phyloP scores from a whole-genome alignment of 2,797 vertebrate genomes.

The Euthynnus affinis region DNA sequence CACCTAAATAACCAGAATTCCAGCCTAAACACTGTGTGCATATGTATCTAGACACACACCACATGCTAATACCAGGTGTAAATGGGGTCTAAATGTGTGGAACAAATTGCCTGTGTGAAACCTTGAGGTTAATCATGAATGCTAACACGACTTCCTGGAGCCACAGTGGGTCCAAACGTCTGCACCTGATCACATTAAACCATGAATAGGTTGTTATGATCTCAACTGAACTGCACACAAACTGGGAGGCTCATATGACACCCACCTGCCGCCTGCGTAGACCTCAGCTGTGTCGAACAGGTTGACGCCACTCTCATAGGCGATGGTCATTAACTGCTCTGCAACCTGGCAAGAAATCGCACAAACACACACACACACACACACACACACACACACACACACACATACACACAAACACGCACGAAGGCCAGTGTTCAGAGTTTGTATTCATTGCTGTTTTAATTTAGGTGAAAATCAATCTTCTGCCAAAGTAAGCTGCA shows the following conservation, averaged over 20 bases:
- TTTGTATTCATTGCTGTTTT: neutral
- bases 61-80: neutral
- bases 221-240: slow-evolving; percentile 2
- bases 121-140: neutral
- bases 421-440: slow-evolving; percentile 10
- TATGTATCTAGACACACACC: neutral
- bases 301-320: slow-evolving; percentile 94
- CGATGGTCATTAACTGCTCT: slow-evolving; percentile 94
- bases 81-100: neutral
- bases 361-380: slow-evolving; percentile 31
- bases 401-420: too few species aligned
- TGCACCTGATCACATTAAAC: slow-evolving; percentile 34
- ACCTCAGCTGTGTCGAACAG: slow-evolving; percentile 96
- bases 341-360: slow-evolving; percentile 84
- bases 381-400: slow-evolving; percentile 7
- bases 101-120: neutral
- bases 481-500: neutral
- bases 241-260: slow-evolving; percentile 25
- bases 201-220: neutral
- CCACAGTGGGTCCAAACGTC: neutral
- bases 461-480: neutral
- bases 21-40: too few species aligned
- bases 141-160: neutral
- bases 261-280: slow-evolving; percentile 87
- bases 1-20: too few species aligned